A percentile compares a stretch with the other conserved stretches of the same genome.
phyloP scores from a whole-genome alignment of 2,113 vertebrate species.

The Prunella himalayana region DNA sequence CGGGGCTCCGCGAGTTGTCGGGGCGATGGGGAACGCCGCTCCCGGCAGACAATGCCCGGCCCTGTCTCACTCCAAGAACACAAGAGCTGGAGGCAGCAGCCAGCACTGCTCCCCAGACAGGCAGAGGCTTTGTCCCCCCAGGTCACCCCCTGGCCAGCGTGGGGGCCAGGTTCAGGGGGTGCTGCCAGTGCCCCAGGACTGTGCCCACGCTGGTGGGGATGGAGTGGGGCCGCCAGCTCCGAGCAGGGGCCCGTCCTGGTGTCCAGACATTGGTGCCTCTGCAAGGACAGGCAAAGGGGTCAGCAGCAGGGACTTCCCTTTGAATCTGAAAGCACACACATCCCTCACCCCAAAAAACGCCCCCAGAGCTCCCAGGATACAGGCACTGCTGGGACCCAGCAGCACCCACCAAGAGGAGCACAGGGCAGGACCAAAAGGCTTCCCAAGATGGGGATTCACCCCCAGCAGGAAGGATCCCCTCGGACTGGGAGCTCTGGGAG shows the following conservation, averaged over 20 bases:
- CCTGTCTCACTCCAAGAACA: conserved; percentile 29
- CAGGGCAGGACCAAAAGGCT: neutral
- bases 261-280: neutral
- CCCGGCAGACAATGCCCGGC: conserved; percentile 23
- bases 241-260: neutral
- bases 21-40: neutral
- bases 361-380: fast-evolving
- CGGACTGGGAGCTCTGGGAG: neutral
- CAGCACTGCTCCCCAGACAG: conserved; percentile 20
- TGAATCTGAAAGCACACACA: neutral
- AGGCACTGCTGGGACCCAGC: fast-evolving
- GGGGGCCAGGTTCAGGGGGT: neutral
- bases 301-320: neutral
- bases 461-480: neutral
- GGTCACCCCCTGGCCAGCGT: neutral
- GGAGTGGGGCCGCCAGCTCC: neutral
- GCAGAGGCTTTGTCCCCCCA: neutral
- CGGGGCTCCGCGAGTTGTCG: neutral
- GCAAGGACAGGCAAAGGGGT: neutral
- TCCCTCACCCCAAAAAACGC: fast-evolving
- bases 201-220: neutral
- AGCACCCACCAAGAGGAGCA: fast-evolving
- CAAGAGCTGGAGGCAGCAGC: neutral
- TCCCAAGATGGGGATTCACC: neutral
- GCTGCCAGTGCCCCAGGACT: neutral